A percentile compares a stretch with the other conserved stretches of the same genome.
Evolutionary conservation across 2,888 invertebrate species (phyloP).

Genomic region (Eucera pruinosa): DNA sequence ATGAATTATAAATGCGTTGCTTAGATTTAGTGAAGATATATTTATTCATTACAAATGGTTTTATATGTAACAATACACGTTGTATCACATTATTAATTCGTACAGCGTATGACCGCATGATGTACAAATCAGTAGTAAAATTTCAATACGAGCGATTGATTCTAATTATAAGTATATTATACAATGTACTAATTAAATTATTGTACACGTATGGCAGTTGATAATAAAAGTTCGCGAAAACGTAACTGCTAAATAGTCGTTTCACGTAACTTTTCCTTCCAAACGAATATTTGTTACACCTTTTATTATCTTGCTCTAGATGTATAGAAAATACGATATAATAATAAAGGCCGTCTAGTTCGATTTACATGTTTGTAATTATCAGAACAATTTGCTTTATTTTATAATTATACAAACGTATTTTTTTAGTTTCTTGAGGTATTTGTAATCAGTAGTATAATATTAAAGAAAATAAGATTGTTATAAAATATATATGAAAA

Average conservation of each 20-base stretch:
- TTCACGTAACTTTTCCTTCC: background rate
- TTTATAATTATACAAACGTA: background rate
- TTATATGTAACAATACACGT: constrained; percentile 42
- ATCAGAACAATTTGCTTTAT: background rate
- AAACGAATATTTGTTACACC: background rate
- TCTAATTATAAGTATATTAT: constrained; percentile 22
- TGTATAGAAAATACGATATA: background rate
- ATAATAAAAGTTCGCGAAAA: constrained; percentile 67
- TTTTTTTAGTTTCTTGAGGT: background rate
- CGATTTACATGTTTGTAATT: background rate
- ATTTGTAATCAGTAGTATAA: background rate
- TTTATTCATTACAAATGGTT: constrained; percentile 35
- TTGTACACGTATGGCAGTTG: constrained; percentile 67
- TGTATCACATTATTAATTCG: constrained; percentile 44
- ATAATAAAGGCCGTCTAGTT: background rate
- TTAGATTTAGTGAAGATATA: constrained; percentile 8
- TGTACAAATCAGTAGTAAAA: constrained; percentile 62
- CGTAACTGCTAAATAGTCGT: background rate
- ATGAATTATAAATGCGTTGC: background rate
- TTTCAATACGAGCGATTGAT: constrained; percentile 40
- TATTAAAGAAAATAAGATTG: background rate
- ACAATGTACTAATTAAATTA: constrained; percentile 60
- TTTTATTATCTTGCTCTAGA: background rate
- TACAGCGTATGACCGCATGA: constrained; percentile 56
- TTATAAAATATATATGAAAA: constrained; percentile 1